A percentile compares a stretch with the other conserved stretches of the same genome.
These are phyloP conservation scores for Gallinago media DNA, from an alignment of 2,113 vertebrate genomes.

Conservation along the genomic window DNA sequence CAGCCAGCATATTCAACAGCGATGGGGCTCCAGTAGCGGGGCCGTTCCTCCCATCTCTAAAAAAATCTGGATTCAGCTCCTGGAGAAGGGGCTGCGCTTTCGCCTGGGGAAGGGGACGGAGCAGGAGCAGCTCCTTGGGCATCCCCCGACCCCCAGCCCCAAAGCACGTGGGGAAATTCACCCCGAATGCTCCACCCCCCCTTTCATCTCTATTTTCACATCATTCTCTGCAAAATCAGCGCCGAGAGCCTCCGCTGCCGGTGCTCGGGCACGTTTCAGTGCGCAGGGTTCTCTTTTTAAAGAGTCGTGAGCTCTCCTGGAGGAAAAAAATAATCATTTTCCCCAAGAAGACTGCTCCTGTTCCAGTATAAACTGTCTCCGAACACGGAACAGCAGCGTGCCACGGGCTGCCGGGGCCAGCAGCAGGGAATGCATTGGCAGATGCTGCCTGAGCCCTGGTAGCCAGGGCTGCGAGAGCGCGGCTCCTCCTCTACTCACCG, in stretches of 20 bases:
- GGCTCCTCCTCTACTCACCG: neutral
- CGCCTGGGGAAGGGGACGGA: no score
- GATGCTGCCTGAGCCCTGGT: conserved; percentile 1
- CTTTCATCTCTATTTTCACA: neutral
- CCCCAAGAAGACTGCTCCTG: neutral
- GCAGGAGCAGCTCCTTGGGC: no score
- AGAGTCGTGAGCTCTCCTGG: neutral
- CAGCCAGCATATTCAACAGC: no score
- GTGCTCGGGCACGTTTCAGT: neutral
- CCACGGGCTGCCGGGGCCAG: conserved; percentile 52
- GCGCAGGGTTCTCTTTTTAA: neutral
- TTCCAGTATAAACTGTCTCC: conserved; percentile 56
- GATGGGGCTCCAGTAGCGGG: no score
- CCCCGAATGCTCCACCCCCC: neutral
- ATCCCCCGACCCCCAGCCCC: no score
- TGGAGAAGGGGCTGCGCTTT: no score
- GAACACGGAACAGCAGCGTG: conserved; percentile 33
- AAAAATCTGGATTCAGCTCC: no score
- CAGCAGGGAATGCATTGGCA: conserved; percentile 62
- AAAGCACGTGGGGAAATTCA: neutral
- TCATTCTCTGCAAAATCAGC: neutral
- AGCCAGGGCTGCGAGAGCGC: neutral
- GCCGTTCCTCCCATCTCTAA: no score
- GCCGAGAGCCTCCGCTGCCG: neutral
- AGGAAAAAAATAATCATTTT: conserved; percentile 37